These are phyloP conservation scores for Amblyopsis hoosieri DNA, from an alignment of 2,797 vertebrate species.

Conservation along the genomic window DNA sequence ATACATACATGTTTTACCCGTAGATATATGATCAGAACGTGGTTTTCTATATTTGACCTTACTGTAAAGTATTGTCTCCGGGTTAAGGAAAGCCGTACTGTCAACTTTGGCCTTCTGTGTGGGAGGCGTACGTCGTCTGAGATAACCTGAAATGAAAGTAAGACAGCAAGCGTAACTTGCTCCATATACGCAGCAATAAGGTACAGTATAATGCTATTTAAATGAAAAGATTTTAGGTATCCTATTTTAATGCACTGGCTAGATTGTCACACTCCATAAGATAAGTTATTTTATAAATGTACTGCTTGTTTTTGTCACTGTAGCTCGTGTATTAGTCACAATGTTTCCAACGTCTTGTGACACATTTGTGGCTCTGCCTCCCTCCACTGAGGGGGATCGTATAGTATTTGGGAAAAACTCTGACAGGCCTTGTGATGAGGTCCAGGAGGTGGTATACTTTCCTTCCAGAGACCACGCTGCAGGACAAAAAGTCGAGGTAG, in stretches of 20 bases:
- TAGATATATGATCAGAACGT: too few species aligned
- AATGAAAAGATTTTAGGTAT: too few species aligned
- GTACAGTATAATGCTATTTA: background rate
- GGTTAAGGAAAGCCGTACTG: background rate
- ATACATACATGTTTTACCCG: too few species aligned
- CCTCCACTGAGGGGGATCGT: constrained; percentile 78
- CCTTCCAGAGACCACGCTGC: constrained; percentile 73
- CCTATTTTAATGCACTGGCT: too few species aligned
- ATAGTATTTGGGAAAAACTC: constrained; percentile 96
- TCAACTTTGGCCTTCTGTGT: background rate
- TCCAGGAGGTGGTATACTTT: constrained; percentile 90
- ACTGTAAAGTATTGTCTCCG: constrained; percentile 26
- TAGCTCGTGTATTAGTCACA: background rate
- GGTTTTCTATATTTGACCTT: too few species aligned
- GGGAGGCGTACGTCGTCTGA: background rate
- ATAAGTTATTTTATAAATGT: background rate
- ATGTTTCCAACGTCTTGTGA: constrained; percentile 87
- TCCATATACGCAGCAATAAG: background rate
- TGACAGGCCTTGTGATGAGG: constrained; percentile 91
- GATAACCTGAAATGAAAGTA: constrained; percentile 23
- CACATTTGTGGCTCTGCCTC: constrained; percentile 93
- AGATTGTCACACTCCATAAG: too few species aligned
- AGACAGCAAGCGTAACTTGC: constrained; percentile 17
- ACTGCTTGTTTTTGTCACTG: background rate
- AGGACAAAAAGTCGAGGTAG: constrained; percentile 83